These are phyloP conservation scores for Lucinisca nassula DNA, from an alignment of 2,888 invertebrate species.

Conservation along the genomic window DNA sequence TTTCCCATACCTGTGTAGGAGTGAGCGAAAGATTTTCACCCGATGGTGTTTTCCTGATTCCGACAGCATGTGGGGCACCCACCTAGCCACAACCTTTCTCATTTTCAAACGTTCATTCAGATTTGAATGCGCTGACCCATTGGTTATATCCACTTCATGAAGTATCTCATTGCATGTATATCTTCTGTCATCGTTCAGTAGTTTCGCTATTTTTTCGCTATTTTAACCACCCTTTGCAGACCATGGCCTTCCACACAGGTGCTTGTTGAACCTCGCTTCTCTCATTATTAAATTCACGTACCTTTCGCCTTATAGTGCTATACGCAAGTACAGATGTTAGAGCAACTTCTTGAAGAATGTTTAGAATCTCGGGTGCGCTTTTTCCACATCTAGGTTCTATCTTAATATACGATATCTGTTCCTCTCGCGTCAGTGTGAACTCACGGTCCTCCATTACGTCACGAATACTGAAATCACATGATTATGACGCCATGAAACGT, in stretches of 20 bases:
- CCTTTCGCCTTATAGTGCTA: neutral
- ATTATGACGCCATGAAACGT: neutral
- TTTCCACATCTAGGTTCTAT: neutral
- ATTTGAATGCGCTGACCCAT: neutral
- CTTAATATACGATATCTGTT: conserved; percentile 16
- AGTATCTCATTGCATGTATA: neutral
- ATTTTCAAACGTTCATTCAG: conserved; percentile 15
- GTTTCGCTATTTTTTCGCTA: neutral
- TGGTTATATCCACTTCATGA: conserved; percentile 2
- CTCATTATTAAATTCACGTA: neutral
- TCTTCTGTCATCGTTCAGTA: neutral
- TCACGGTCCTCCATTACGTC: neutral
- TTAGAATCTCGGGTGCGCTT: conserved; percentile 10
- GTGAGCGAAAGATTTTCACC: neutral
- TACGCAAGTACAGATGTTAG: neutral
- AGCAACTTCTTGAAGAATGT: conserved; percentile 1
- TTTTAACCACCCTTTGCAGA: neutral
- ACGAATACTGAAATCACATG: neutral
- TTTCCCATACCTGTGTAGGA: neutral
- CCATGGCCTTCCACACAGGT: neutral
- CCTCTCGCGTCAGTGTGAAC: neutral
- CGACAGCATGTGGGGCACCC: conserved; percentile 27
- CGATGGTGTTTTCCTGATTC: conserved; percentile 11
- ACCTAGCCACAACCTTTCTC: conserved; percentile 1
- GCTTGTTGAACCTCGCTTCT: neutral